Conservation (phyloP, 2,797 vertebrate species). For the Eulemur rubriventer region DNA sequence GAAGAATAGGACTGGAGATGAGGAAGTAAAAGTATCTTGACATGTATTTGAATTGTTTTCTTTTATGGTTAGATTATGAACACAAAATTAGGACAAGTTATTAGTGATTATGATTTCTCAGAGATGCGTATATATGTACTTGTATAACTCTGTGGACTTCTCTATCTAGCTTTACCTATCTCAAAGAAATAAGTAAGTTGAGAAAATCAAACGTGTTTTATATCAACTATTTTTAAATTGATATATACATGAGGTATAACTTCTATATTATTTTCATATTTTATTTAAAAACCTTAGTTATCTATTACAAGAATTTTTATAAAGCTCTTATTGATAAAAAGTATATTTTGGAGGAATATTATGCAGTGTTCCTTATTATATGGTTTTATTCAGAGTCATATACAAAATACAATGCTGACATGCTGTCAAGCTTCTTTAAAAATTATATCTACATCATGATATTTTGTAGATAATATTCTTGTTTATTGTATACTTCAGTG, state of each 20-base stretch:
- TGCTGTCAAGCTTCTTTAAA: neutral
- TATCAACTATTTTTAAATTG: constrained; percentile 41
- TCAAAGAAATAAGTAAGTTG: neutral
- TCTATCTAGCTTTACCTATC: neutral
- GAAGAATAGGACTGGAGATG: neutral
- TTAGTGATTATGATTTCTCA: neutral
- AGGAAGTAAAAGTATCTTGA: neutral
- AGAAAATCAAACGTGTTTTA: constrained; percentile 71
- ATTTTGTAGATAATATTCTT: neutral
- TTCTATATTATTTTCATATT: neutral
- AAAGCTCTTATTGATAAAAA: neutral
- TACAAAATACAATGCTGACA: neutral
- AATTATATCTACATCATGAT: neutral
- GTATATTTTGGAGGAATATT: neutral
- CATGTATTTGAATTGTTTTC: neutral
- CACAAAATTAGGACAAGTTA: neutral
- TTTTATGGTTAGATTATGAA: neutral
- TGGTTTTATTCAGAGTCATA: neutral
- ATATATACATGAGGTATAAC: neutral
- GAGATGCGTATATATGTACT: neutral
- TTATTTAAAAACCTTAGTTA: neutral
- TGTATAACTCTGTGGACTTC: neutral
- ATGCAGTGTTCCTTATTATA: neutral
- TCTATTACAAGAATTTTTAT: neutral
- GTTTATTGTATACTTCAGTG: neutral